Evolutionary conservation across 1,140 invertebrate species (phyloP).

Genomic region (Drosophila simulans): DNA sequence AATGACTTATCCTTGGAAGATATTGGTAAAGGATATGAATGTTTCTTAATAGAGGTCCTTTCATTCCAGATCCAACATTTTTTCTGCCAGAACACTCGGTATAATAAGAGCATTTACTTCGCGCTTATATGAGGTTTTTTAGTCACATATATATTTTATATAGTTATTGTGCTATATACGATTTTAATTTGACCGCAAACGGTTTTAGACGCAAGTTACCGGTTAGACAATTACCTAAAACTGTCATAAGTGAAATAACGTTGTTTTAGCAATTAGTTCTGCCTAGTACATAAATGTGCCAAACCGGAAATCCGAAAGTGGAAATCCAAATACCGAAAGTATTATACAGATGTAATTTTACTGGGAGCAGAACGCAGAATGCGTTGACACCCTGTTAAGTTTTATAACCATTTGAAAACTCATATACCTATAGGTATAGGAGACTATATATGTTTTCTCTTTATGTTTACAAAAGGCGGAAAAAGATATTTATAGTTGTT

Average conservation of each 20-base stretch:
- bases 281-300: slow-evolving; percentile 69
- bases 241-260: slow-evolving; percentile 39
- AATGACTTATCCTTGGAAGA: background rate
- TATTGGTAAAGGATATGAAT: background rate
- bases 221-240: slow-evolving; percentile 22
- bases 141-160: slow-evolving; percentile 65
- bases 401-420: slow-evolving; percentile 46
- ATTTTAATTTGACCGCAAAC: slow-evolving; percentile 58
- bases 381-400: slow-evolving; percentile 68
- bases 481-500: slow-evolving; percentile 62
- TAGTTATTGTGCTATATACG: slow-evolving; percentile 36
- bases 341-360: slow-evolving; percentile 25
- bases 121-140: slow-evolving; percentile 32
- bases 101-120: slow-evolving; percentile 64
- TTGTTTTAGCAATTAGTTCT: slow-evolving; percentile 70
- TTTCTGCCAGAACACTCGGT: slow-evolving; percentile 15
- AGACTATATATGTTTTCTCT: slow-evolving; percentile 26
- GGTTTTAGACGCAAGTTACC: slow-evolving; percentile 49
- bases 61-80: background rate
- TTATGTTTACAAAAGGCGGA: slow-evolving; percentile 33
- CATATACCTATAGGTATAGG: slow-evolving; percentile 6
- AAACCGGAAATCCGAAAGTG: slow-evolving; percentile 31
- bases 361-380: slow-evolving; percentile 23
- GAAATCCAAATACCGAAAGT: slow-evolving; percentile 23
- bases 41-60: background rate